Evolutionary conservation across 2,888 invertebrate species (phyloP), one percentile per base, ranked within the genome.

Genomic region (Scrobipalpa atriplicella): DNA sequence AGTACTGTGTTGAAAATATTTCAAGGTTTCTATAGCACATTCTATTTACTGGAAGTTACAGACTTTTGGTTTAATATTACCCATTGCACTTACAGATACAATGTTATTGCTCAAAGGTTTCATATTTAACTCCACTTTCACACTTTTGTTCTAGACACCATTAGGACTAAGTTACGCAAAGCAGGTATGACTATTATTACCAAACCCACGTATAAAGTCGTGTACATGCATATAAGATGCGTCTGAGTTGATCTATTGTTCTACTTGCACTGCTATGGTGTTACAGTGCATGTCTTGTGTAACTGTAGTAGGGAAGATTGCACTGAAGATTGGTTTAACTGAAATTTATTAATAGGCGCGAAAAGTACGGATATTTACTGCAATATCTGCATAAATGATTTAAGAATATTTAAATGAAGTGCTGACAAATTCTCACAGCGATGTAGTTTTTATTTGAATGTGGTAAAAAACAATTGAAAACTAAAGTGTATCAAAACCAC

Each of bases 131-230:
- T 5, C 29, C 5, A 29, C 29, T 29, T 29, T 29, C 29, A 3
- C 29, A 29, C 29, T 29, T 29, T 29, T 29, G 29, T 29, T 29
- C 29, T 54, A 54, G 54, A 54, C 21, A 54, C 52, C 52, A n/a
- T 52, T 18, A 52, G 29, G 21, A 54, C 54, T 52, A n/a, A n/a
- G 11, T 18, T 8, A n/a, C 58, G 36, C 13, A 58, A 36, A 11
- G 11, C 21, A 5, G 29, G 1, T 21, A 58, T 21, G 9, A 19
- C 52, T 52, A 10, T 18, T 41, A 19, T 61, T 61, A 41, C 39
- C 61, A 61, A 61, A 61, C 38, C 39, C 18, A 41, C 36, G 16
- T n/a, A 61, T 68, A 66, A 66, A 72, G 66, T 69, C 73, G 71
- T 73, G 71, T 65, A 67, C 67, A 66, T 66, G 69, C 43, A 65